phyloP scores from a whole-genome alignment of 1,140 invertebrate species.

The Drosophila nigrodunni region DNA sequence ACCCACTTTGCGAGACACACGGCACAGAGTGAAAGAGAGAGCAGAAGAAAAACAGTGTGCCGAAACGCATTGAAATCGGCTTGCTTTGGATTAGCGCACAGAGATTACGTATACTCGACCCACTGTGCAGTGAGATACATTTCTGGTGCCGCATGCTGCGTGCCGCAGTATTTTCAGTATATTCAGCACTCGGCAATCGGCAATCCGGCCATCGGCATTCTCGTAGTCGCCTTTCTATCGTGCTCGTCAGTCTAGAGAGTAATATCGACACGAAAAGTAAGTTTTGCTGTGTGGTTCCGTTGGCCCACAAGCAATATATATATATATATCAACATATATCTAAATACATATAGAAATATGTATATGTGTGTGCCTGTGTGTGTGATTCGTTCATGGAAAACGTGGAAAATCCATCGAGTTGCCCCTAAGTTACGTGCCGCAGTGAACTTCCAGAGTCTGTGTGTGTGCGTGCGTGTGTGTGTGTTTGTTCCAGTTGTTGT shows the following conservation, averaged over 20 bases:
- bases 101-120: not conserved
- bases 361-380: constrained; percentile 10
- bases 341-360: constrained; percentile 20
- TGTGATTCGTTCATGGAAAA: constrained; percentile 52
- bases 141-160: constrained; percentile 59
- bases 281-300: constrained; percentile 72
- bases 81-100: not conserved
- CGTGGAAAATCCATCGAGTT: constrained; percentile 76
- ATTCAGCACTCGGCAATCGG: constrained; percentile 61
- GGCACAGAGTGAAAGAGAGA: not conserved
- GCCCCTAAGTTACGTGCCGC: constrained; percentile 29
- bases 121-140: constrained; percentile 57
- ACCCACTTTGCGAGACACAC: constrained; percentile 2
- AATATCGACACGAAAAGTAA: constrained; percentile 83
- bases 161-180: constrained; percentile 54
- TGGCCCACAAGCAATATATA: constrained; percentile 67
- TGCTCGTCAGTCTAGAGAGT: constrained; percentile 81
- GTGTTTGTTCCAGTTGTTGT: not conserved
- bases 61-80: not conserved
- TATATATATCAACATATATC: constrained; percentile 48
- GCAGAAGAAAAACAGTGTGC: constrained; percentile 48
- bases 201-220: constrained; percentile 66
- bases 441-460: constrained; percentile 51
- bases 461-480: not conserved
- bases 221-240: constrained; percentile 60